Evolutionary conservation across 2,113 vertebrate genomes (phyloP).

Genomic region (Passer domesticus): DNA sequence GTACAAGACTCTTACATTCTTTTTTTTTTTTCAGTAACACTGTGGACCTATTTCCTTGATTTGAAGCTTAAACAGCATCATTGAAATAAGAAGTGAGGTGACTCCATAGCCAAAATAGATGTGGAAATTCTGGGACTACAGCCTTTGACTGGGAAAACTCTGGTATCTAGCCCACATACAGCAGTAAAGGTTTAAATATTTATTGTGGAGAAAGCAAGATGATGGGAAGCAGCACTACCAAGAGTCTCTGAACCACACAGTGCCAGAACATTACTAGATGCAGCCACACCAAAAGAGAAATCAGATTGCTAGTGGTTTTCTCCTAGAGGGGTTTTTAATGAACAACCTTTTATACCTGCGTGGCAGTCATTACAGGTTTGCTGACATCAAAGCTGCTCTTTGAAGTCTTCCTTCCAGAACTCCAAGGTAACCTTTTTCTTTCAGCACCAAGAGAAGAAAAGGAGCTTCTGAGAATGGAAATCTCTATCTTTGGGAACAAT

Average conservation of each 20-base stretch:
- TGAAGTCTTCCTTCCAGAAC: not conserved
- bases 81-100: not conserved
- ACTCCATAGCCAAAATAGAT: not conserved
- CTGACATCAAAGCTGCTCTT: not conserved
- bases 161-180: not conserved
- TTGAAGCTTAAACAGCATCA: not conserved
- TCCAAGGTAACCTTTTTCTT: not conserved
- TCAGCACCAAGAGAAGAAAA: not conserved
- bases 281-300: not conserved
- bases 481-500: not conserved
- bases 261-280: not conserved
- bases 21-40: not conserved
- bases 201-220: not conserved
- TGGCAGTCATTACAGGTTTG: not conserved
- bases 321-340: not conserved
- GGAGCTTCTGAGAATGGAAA: not conserved
- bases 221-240: not conserved
- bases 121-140: not conserved
- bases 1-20: not conserved
- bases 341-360: not conserved
- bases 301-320: not conserved
- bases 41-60: not conserved
- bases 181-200: not conserved
- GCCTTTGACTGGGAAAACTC: not conserved
- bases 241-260: not conserved